Percentiles rank a stretch among this genome's conserved stretches.
phyloP scores from a whole-genome alignment of 2,113 vertebrate species.

The Anarhynchus alexandrinus region DNA sequence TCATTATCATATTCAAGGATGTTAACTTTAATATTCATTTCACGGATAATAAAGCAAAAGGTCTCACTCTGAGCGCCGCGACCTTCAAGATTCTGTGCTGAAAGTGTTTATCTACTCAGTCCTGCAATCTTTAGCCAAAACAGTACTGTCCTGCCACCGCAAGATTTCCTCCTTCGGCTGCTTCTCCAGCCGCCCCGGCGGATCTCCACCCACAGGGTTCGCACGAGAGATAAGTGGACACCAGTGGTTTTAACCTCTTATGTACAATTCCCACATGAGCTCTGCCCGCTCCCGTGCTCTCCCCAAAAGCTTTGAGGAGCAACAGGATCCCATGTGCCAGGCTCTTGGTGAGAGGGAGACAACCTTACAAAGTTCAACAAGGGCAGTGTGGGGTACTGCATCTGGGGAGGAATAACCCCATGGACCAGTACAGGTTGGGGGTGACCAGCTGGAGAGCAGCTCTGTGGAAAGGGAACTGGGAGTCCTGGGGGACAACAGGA shows the following conservation, averaged over 20 bases:
- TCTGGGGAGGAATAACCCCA: no score
- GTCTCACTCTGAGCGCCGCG: neutral
- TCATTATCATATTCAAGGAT: neutral
- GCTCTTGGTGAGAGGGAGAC: neutral
- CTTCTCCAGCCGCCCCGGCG: neutral
- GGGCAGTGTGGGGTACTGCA: no score
- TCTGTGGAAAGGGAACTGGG: no score
- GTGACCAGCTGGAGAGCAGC: no score
- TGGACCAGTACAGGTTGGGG: no score
- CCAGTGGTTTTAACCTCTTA: neutral
- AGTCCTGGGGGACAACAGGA: no score
- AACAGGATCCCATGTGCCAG: no score
- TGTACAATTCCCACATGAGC: neutral
- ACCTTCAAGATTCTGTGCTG: neutral
- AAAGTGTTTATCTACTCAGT: neutral
- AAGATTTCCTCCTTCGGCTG: neutral
- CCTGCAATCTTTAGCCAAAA: neutral
- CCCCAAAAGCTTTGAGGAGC: fast-evolving
- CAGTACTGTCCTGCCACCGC: neutral
- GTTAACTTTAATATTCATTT: neutral
- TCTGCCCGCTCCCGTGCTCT: fast-evolving
- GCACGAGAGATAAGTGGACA: neutral
- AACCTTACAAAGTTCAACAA: no score
- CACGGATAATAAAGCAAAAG: neutral
- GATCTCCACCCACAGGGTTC: neutral